Evolutionary conservation across 2,888 invertebrate genomes (phyloP).

Genomic region (Ectobius pallidus): DNA sequence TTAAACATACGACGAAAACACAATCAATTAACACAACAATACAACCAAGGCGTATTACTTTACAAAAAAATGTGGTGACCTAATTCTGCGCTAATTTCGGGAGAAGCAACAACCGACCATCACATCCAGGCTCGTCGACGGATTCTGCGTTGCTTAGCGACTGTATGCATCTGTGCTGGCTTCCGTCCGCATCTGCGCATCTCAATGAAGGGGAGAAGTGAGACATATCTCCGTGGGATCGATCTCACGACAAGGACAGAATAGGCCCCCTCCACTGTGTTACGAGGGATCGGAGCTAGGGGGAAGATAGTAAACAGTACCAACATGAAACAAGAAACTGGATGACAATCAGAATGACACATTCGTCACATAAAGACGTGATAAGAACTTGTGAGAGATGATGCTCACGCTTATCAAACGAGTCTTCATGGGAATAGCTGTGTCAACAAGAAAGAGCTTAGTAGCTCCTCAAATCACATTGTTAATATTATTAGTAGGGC

Average conservation of each 20-base stretch:
- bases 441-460: too few species aligned
- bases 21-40: neutral
- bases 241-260: conserved; percentile 3
- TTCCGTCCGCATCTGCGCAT: conserved; percentile 23
- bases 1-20: neutral
- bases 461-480: too few species aligned
- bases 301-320: too few species aligned
- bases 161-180: conserved; percentile 25
- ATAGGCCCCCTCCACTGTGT: neutral
- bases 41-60: neutral
- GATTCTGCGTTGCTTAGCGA: conserved; percentile 24
- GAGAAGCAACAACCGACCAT: neutral
- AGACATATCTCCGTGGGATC: conserved; percentile 7
- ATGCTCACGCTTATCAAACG: too few species aligned
- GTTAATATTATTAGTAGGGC: too few species aligned
- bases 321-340: neutral
- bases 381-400: neutral
- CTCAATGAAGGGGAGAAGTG: conserved; percentile 2
- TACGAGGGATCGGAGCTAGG: neutral
- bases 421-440: too few species aligned
- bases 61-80: conserved; percentile 7
- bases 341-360: neutral
- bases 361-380: neutral
- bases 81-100: neutral
- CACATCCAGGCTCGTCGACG: neutral